Percentiles rank a stretch among this genome's conserved stretches.
Conservation (phyloP, 2,888 invertebrate species). For the Sesamia inferens region DNA sequence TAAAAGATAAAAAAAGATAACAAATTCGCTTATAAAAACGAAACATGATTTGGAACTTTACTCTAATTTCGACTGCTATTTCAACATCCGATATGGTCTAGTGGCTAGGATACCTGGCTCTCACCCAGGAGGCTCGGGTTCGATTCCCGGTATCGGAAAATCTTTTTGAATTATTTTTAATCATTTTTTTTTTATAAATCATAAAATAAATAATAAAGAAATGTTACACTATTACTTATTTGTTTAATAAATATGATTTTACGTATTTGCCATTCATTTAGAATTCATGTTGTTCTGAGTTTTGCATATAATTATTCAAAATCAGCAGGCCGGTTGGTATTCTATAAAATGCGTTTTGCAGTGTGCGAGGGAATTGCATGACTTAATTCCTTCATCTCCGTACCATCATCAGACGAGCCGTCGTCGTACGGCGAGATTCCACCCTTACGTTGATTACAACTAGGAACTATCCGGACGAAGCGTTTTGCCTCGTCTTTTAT, state of each 20-base stretch:
- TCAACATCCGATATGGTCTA: slow-evolving; percentile 90
- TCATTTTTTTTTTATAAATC: not conserved
- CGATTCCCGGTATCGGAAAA: slow-evolving; percentile 91
- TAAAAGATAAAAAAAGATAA: not conserved
- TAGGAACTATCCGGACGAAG: too few species aligned
- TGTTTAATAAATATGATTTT: slow-evolving; percentile 2
- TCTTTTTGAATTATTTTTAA: slow-evolving; percentile 64
- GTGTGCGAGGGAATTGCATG: too few species aligned
- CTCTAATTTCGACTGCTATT: rapidly evolving
- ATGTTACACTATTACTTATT: not conserved
- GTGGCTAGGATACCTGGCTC: slow-evolving; percentile 91
- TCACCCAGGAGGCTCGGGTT: slow-evolving; percentile 91
- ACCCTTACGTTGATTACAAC: too few species aligned
- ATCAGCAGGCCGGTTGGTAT: not conserved
- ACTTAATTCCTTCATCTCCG: too few species aligned
- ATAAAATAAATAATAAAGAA: not conserved
- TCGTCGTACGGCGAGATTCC: too few species aligned
- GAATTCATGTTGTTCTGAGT: slow-evolving; percentile 24
- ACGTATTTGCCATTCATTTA: not conserved
- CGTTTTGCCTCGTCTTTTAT: too few species aligned
- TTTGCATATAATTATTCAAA: slow-evolving; percentile 45
- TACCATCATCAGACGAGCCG: too few species aligned
- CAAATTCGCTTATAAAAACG: rapidly evolving
- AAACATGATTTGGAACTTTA: rapidly evolving
- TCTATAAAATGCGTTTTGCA: too few species aligned